Percentiles rank a stretch among this genome's conserved stretches.
Evolutionary conservation across 2,113 vertebrate species (phyloP).

Genomic region (Speoplatyrhinus poulsoni): DNA sequence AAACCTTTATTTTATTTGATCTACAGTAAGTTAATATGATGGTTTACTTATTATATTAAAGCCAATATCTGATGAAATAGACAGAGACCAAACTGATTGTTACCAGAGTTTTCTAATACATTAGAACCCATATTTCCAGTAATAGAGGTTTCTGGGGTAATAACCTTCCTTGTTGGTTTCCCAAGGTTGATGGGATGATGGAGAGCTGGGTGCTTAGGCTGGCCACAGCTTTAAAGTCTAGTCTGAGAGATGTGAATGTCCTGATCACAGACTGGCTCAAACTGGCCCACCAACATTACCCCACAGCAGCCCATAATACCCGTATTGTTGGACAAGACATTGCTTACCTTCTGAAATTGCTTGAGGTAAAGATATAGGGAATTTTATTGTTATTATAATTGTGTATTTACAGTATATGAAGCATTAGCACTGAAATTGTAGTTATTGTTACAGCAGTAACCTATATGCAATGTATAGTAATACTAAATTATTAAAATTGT

Average conservation of each 20-base stretch:
- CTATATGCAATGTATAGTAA: too few species aligned
- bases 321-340: conserved; percentile 86
- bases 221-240: conserved; percentile 78
- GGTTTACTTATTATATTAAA: too few species aligned
- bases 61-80: too few species aligned
- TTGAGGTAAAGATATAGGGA: conserved; percentile 78
- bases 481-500: not conserved
- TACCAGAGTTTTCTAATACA: not conserved
- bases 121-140: conserved; percentile 1
- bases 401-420: too few species aligned
- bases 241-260: conserved; percentile 78
- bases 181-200: conserved; percentile 83
- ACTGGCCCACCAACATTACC: conserved; percentile 85
- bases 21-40: too few species aligned
- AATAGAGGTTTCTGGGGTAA: conserved; percentile 1
- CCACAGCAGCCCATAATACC: conserved; percentile 82
- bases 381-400: too few species aligned
- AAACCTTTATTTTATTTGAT: too few species aligned
- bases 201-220: conserved; percentile 87
- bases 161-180: not conserved
- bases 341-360: conserved; percentile 80
- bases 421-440: too few species aligned
- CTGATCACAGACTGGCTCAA: conserved; percentile 85
- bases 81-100: conserved; percentile 10
- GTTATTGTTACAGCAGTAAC: too few species aligned